phyloP scores from a whole-genome alignment of 2,888 invertebrate genomes.

The Eilema depressum region DNA sequence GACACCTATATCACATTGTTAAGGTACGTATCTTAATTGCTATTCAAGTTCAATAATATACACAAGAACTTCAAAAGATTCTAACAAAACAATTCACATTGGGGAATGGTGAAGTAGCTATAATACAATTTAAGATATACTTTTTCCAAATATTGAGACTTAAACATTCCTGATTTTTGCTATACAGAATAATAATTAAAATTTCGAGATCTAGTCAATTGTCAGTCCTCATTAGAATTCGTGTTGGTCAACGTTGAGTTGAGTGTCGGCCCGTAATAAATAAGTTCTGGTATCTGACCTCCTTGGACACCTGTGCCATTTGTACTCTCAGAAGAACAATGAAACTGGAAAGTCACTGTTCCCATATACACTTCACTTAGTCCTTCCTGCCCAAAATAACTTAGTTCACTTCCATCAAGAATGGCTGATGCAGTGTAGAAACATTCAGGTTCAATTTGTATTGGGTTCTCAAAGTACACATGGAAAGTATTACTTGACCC shows the following conservation, averaged over 20 bases:
- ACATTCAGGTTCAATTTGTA: conserved; percentile 96
- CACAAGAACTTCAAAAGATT: conserved; percentile 64
- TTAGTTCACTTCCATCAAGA: conserved; percentile 96
- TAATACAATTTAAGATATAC: conserved; percentile 48
- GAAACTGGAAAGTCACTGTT: conserved; percentile 98
- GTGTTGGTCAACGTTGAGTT: conserved; percentile 72
- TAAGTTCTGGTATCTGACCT: conserved; percentile 98
- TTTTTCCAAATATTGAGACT: conserved; percentile 44
- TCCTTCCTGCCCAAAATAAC: conserved; percentile 99
- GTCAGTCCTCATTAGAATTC: conserved; percentile 84
- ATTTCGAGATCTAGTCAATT: conserved; percentile 65
- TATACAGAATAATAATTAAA: conserved; percentile 74
- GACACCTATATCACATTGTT: conserved; percentile 86
- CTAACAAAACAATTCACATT: conserved; percentile 61
- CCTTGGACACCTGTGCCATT: conserved; percentile 99
- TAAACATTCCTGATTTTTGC: conserved; percentile 49
- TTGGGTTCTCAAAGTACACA: conserved; percentile 92
- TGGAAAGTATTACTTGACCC: conserved; percentile 98
- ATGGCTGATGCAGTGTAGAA: conserved; percentile 98
- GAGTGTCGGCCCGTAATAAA: conserved; percentile 96
- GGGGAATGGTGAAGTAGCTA: conserved; percentile 72
- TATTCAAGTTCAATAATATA: conserved; percentile 78
- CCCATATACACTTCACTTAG: conserved; percentile 97
- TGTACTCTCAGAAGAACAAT: conserved; percentile 98
- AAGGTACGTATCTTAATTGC: conserved; percentile 70